phyloP scores from a whole-genome alignment of 2,888 invertebrate genomes.

The Sclerodermus sp. region DNA sequence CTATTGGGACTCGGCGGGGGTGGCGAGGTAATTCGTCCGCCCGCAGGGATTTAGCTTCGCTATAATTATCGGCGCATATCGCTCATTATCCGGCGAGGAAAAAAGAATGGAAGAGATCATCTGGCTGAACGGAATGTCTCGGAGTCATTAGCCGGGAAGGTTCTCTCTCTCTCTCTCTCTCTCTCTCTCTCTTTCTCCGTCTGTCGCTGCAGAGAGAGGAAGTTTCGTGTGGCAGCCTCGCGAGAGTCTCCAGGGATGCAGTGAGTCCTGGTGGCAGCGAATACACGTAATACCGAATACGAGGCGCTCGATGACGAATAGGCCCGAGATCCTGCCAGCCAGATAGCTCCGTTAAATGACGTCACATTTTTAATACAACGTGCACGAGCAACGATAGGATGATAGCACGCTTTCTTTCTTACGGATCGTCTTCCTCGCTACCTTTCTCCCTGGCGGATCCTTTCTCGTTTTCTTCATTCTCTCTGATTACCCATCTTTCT shows the following conservation, averaged over 20 bases:
- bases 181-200: no score
- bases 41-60: background rate
- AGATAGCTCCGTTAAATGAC: slow-evolving; percentile 41
- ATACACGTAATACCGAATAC: slow-evolving; percentile 23
- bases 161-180: no score
- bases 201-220: no score
- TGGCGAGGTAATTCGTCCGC: slow-evolving; percentile 1
- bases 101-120: background rate
- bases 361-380: slow-evolving; percentile 42
- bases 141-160: slow-evolving; percentile 26
- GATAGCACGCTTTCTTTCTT: slow-evolving; percentile 19
- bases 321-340: slow-evolving; percentile 25
- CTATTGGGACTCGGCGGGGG: background rate
- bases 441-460: slow-evolving; percentile 6
- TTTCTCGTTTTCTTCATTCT: slow-evolving; percentile 10
- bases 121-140: background rate
- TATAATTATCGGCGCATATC: slow-evolving; percentile 13
- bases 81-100: slow-evolving; percentile 1
- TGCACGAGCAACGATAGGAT: slow-evolving; percentile 25
- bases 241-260: slow-evolving; percentile 20
- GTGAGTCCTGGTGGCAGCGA: slow-evolving; percentile 22
- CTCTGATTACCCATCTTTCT: slow-evolving; percentile 26
- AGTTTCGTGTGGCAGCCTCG: slow-evolving; percentile 4
- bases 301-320: slow-evolving; percentile 30
- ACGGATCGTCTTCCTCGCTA: slow-evolving; percentile 4